phyloP scores from a whole-genome alignment of 2,113 vertebrate species.

The Rhinolophus sinicus region DNA sequence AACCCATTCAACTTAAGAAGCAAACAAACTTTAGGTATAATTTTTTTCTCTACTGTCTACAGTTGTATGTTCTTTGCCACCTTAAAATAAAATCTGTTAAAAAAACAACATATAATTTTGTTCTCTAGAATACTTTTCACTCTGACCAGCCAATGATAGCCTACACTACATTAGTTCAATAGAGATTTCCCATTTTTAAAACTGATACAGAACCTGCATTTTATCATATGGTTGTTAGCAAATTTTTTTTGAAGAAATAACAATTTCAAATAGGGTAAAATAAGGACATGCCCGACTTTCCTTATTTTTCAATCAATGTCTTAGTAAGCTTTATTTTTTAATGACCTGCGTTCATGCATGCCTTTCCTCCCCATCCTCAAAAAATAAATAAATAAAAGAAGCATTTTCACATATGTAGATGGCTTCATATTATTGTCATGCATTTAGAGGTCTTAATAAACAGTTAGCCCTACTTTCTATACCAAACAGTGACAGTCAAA shows the following conservation, averaged over 20 bases:
- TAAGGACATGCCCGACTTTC: not conserved
- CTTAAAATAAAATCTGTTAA: slow-evolving; percentile 12
- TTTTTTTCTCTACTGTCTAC: not conserved
- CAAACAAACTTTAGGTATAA: not conserved
- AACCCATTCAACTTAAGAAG: not conserved
- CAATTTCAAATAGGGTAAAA: not conserved
- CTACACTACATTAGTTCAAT: not conserved
- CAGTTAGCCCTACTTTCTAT: not conserved
- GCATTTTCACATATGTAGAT: not conserved
- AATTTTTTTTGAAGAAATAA: not conserved
- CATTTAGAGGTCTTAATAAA: not conserved
- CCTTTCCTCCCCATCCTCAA: not conserved
- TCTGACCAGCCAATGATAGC: not conserved
- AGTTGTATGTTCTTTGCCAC: not conserved
- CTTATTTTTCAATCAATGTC: not conserved
- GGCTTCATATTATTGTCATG: not conserved
- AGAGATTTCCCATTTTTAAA: not conserved
- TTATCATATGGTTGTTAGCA: not conserved
- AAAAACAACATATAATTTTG: not conserved
- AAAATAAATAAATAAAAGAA: not conserved
- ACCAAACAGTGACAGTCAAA: not conserved
- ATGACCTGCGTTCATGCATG: not conserved
- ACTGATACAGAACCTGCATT: not conserved
- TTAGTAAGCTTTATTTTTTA: not conserved
- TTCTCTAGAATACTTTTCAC: not conserved